These are phyloP conservation scores for Calliphora vicina DNA, from an alignment of 1,140 invertebrate genomes.

Conservation along the genomic window DNA sequence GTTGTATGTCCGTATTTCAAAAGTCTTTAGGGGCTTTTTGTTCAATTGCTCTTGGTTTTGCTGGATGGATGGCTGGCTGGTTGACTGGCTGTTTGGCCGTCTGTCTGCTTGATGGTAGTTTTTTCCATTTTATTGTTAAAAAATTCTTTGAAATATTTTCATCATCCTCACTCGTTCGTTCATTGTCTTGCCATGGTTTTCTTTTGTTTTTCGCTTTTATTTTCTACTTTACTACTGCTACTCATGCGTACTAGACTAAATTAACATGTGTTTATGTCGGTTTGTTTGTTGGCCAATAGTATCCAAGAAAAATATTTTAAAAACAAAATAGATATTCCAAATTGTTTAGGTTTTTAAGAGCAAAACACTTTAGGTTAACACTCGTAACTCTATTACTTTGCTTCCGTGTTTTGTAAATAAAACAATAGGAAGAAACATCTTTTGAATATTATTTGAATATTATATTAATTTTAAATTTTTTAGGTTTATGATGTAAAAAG, in stretches of 20 bases:
- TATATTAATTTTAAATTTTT: too few relatives aligned
- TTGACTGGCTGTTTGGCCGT: too few relatives aligned
- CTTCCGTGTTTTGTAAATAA: not conserved
- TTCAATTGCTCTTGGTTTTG: too few relatives aligned
- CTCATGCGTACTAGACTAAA: not conserved
- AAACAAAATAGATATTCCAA: too few relatives aligned
- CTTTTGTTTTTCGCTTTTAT: too few relatives aligned
- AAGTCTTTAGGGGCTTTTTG: too few relatives aligned
- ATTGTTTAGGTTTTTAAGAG: not conserved
- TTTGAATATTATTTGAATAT: too few relatives aligned
- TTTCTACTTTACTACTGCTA: not conserved
- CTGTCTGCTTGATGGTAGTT: not conserved
- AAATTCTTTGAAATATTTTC: slow-evolving; percentile 2
- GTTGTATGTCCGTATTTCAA: too few relatives aligned
- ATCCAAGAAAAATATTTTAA: too few relatives aligned
- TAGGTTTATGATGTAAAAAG: too few relatives aligned
- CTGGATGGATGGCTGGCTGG: not conserved
- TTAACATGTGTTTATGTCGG: not conserved
- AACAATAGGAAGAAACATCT: not conserved
- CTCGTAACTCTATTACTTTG: not conserved
- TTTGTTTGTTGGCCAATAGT: not conserved
- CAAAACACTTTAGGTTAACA: not conserved
- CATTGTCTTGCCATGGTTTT: not conserved
- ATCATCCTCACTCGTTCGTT: not conserved
- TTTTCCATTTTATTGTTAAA: not conserved